Evolutionary conservation across 2,797 vertebrate genomes (phyloP).

Genomic region (Anguilla obscura): DNA sequence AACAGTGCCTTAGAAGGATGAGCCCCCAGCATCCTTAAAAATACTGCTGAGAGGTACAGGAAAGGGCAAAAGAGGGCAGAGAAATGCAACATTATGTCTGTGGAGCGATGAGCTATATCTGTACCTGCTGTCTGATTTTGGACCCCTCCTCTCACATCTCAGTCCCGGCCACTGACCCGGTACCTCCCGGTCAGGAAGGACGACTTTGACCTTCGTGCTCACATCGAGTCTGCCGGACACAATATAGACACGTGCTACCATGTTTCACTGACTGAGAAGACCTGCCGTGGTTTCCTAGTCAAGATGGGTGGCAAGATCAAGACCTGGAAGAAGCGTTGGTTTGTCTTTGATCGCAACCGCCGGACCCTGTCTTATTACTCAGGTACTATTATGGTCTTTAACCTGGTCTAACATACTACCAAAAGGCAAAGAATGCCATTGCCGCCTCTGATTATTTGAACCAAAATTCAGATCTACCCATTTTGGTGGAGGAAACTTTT

Average conservation of each 20-base stretch:
- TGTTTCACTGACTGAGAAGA: slow-evolving; percentile 90
- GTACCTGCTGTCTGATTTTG: neutral
- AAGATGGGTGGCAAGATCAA: slow-evolving; percentile 99
- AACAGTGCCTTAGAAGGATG: neutral
- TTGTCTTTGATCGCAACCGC: slow-evolving; percentile 94
- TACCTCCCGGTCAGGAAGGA: slow-evolving; percentile 90
- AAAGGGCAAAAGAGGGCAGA: neutral
- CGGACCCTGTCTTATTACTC: slow-evolving; percentile 91
- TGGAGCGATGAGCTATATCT: neutral
- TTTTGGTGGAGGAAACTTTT: neutral
- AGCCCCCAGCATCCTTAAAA: neutral
- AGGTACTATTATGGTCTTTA: slow-evolving; percentile 63
- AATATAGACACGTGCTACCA: slow-evolving; percentile 91
- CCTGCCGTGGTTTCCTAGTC: slow-evolving; percentile 90
- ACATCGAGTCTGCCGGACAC: slow-evolving; percentile 89
- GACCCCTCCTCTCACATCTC: neutral
- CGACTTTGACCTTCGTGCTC: slow-evolving; percentile 88
- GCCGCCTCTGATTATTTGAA: slow-evolving; percentile 1
- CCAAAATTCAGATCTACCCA: neutral
- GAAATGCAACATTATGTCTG: neutral
- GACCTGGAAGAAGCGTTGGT: slow-evolving; percentile 98
- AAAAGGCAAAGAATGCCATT: neutral
- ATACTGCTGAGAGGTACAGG: neutral
- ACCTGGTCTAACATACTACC: neutral
- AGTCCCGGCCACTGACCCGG: slow-evolving; percentile 90